Evolutionary conservation across 2,888 invertebrate genomes (phyloP).

Genomic region (Peribatodes rhomboidaria): DNA sequence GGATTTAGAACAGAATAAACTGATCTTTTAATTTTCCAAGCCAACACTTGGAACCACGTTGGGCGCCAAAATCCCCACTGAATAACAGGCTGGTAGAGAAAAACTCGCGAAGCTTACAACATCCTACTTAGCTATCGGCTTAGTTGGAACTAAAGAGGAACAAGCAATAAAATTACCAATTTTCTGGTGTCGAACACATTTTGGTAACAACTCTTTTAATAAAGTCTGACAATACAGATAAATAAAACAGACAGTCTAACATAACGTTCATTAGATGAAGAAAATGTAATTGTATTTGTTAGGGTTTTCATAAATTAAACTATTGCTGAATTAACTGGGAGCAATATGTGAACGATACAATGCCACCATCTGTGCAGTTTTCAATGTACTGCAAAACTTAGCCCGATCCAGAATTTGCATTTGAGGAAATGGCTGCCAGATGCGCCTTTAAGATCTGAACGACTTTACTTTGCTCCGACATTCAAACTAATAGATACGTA

Average conservation of each 20-base stretch:
- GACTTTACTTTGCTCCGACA: slow-evolving; percentile 38
- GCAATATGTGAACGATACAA: slow-evolving; percentile 31
- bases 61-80: slow-evolving; percentile 11
- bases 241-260: too few species aligned
- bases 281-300: neutral
- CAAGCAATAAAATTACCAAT: too few species aligned
- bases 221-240: too few species aligned
- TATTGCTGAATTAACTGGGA: slow-evolving; percentile 3
- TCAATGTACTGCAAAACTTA: slow-evolving; percentile 58
- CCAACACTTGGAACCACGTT: slow-evolving; percentile 16
- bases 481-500: slow-evolving; percentile 13
- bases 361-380: slow-evolving; percentile 50
- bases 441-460: slow-evolving; percentile 45
- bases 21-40: slow-evolving; percentile 27
- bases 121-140: neutral
- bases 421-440: slow-evolving; percentile 58
- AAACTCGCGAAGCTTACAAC: neutral
- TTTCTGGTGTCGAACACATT: too few species aligned
- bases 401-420: slow-evolving; percentile 56
- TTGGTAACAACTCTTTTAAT: too few species aligned
- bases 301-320: neutral
- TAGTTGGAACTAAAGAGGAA: neutral
- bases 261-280: neutral
- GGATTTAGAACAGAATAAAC: slow-evolving; percentile 7
- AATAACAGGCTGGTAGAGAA: neutral